Evolutionary conservation across 1,140 invertebrate species (phyloP).

Genomic region (Conus betulinus): DNA sequence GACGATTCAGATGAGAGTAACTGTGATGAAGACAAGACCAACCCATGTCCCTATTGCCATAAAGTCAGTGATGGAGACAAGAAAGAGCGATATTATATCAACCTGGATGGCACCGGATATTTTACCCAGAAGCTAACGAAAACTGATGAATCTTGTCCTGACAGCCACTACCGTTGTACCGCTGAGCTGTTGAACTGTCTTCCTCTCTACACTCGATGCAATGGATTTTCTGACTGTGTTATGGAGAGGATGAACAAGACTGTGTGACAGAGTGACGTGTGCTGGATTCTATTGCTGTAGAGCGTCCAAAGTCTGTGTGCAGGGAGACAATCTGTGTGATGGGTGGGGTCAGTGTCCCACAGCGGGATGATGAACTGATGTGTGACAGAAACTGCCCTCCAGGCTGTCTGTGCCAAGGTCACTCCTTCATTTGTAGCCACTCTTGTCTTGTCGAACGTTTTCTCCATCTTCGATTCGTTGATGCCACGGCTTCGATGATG

Average conservation of each 20-base stretch:
- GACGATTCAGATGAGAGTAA: slow-evolving; percentile 10
- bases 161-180: slow-evolving; percentile 3
- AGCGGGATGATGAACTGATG: slow-evolving; percentile 23
- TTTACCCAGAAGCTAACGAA: background rate
- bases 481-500: background rate
- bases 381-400: background rate
- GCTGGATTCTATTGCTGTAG: background rate
- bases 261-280: slow-evolving; percentile 7
- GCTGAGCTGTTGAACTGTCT: background rate
- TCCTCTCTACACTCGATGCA: slow-evolving; percentile 10
- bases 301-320: background rate
- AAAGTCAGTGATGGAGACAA: no score
- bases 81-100: background rate
- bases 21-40: no score
- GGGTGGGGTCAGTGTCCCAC: slow-evolving; percentile 1
- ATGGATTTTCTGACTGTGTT: background rate
- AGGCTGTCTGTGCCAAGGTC: background rate
- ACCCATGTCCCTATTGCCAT: no score
- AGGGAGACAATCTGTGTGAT: slow-evolving; percentile 9
- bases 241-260: background rate
- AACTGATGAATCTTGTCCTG: background rate
- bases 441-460: background rate
- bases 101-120: background rate
- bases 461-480: background rate
- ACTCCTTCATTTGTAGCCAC: background rate